Conservation (phyloP, 2,113 vertebrate species). For the Cyanoliseus patagonus region DNA sequence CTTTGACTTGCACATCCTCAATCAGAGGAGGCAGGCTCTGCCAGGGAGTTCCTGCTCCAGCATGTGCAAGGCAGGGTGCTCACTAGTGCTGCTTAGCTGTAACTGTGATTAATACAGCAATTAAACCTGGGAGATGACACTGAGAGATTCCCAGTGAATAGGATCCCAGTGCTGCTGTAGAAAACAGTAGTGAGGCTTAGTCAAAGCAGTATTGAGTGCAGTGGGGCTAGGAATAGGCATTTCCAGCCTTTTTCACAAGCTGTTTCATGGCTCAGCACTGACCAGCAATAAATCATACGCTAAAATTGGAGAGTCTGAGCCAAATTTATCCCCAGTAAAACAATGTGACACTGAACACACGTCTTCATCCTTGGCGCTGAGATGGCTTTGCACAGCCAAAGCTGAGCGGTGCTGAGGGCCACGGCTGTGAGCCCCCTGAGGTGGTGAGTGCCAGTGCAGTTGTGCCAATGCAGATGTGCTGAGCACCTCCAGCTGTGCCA, state of each 20-base stretch:
- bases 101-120: background rate
- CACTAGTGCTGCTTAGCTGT: background rate
- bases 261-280: background rate
- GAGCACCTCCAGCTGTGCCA: accelerated
- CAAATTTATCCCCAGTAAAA: background rate
- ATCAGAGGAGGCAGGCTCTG: background rate
- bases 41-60: background rate
- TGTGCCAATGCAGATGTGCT: accelerated
- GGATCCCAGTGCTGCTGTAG: accelerated
- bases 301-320: background rate
- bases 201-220: background rate
- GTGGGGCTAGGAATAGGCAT: background rate
- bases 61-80: background rate
- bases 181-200: background rate
- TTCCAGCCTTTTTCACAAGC: background rate
- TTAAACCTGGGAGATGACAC: background rate
- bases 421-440: background rate
- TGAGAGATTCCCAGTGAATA: background rate
- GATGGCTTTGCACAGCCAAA: background rate
- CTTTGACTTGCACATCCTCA: background rate
- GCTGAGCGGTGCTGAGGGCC: background rate
- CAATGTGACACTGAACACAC: accelerated
- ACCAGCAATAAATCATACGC: background rate
- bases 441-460: accelerated
- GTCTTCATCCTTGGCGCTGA: background rate